Conservation (phyloP, 2,797 vertebrate species). For the Phaenicophaeus curvirostris region DNA sequence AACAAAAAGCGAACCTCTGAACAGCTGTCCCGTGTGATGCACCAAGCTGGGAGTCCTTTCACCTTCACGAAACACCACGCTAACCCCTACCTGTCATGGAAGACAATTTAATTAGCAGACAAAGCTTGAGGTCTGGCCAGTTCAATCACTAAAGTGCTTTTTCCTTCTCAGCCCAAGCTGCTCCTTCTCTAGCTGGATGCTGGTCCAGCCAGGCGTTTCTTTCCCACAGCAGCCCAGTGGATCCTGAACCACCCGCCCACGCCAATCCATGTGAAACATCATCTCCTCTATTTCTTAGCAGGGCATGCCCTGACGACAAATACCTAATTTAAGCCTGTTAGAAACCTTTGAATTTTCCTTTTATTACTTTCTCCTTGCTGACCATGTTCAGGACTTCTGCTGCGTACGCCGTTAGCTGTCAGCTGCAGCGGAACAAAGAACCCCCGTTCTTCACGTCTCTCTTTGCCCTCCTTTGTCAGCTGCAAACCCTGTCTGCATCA, state of each 20-base stretch:
- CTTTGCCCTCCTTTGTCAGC: neutral
- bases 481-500: neutral
- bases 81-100: neutral
- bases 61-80: neutral
- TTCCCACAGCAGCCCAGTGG: neutral
- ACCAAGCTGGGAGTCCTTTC: neutral
- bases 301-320: neutral
- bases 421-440: neutral
- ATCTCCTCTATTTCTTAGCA: neutral
- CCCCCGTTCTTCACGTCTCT: neutral
- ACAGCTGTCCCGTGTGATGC: neutral
- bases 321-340: neutral
- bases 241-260: neutral
- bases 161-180: neutral
- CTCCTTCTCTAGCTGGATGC: conserved; percentile 15
- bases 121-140: conserved; percentile 28
- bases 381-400: neutral
- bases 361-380: neutral
- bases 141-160: neutral
- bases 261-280: neutral
- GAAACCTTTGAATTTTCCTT: neutral
- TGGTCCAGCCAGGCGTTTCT: neutral
- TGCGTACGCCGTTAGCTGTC: neutral
- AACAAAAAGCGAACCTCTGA: neutral
- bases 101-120: conserved; percentile 23